These are phyloP conservation scores for Suncus etruscus DNA, from an alignment of 2,113 vertebrate species.

Conservation along the genomic window DNA sequence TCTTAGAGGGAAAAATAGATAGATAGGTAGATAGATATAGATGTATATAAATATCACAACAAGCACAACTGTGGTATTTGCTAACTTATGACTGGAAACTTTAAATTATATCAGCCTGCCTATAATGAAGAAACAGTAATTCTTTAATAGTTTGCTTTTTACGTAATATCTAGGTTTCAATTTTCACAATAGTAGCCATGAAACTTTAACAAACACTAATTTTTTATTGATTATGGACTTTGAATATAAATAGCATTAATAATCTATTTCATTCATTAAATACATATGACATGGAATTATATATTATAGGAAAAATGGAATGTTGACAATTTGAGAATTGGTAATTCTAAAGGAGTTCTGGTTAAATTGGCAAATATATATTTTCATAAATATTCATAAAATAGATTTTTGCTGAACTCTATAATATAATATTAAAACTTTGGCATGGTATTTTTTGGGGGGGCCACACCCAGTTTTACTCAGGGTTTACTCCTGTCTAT, in stretches of 20 bases:
- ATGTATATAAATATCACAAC: neutral
- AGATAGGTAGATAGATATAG: no score
- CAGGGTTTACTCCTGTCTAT: no score
- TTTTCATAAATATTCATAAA: conserved; percentile 51
- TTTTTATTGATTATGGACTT: conserved; percentile 26
- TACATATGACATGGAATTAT: neutral
- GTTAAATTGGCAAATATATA: conserved; percentile 31
- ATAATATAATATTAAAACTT: conserved; percentile 38
- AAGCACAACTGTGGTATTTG: neutral
- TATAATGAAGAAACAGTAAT: neutral
- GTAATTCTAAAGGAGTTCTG: conserved; percentile 26
- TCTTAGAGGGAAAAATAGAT: neutral
- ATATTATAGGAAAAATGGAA: neutral
- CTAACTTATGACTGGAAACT: neutral
- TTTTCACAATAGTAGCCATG: neutral
- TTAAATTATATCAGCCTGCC: neutral
- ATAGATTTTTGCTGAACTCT: conserved; percentile 18
- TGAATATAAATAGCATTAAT: neutral
- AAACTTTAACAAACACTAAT: conserved; percentile 20
- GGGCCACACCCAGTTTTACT: no score
- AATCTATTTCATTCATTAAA: neutral
- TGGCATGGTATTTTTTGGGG: neutral
- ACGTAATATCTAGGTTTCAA: neutral
- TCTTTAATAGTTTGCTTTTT: conserved; percentile 24
- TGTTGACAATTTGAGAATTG: neutral